Percentiles rank a stretch among this genome's conserved stretches.
phyloP scores from a whole-genome alignment of 2,888 invertebrate species.

The Axea sp. region DNA sequence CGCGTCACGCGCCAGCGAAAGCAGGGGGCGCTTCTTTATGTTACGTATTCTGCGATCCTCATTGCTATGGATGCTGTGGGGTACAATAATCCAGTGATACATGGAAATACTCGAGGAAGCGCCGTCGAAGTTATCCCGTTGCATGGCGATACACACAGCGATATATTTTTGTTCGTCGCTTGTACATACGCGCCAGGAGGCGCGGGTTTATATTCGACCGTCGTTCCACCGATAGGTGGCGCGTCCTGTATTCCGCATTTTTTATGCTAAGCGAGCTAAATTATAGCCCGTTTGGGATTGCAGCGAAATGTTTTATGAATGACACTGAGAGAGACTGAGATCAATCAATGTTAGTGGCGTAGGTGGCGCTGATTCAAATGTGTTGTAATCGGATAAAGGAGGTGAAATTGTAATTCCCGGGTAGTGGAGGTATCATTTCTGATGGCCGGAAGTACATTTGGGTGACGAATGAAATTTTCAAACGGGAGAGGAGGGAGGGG shows the following conservation, averaged over 20 bases:
- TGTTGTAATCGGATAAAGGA: too few relatives aligned
- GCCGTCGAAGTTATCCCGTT: constrained; percentile 45
- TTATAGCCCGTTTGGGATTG: background rate
- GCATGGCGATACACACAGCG: constrained; percentile 41
- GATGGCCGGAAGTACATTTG: too few relatives aligned
- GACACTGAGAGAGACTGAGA: constrained; percentile 2
- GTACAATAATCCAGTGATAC: constrained; percentile 63
- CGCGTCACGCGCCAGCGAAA: constrained; percentile 43
- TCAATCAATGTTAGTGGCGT: background rate
- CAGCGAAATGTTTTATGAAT: constrained; percentile 23
- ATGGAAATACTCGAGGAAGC: constrained; percentile 55
- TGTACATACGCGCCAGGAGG: constrained; percentile 1
- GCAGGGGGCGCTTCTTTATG: constrained; percentile 44
- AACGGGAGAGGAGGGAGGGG: too few relatives aligned
- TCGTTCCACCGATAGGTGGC: constrained; percentile 35
- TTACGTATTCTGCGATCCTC: constrained; percentile 47
- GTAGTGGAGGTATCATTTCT: too few relatives aligned
- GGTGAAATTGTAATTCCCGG: too few relatives aligned
- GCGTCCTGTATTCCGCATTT: constrained; percentile 23
- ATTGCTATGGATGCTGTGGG: constrained; percentile 61
- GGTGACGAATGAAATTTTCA: too few relatives aligned
- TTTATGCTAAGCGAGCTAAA: constrained; percentile 28
- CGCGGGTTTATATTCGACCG: constrained; percentile 27
- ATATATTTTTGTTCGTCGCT: constrained; percentile 50
- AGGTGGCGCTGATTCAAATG: background rate